Base-by-base conservation (phyloP, 1,140 invertebrate genomes). In the Wasmannia auropunctata region DNA sequence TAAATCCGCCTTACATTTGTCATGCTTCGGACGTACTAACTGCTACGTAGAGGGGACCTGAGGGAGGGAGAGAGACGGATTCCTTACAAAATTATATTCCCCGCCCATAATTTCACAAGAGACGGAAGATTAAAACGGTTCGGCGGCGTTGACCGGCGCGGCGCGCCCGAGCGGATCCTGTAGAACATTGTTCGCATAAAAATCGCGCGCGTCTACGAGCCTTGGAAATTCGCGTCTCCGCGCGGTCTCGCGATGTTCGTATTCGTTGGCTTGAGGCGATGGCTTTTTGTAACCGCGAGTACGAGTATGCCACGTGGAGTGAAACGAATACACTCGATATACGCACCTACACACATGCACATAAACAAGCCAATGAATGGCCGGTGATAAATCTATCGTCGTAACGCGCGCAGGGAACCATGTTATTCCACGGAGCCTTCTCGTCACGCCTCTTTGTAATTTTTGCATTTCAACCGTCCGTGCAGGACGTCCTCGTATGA, bases 351-450 rank as follows among this genome's bases (percentile, higher is more conserved):
- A 14, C n/a, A 56, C 8, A 58, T 37, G 22, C 6, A 76, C 37
- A 65, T 62, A 67, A 84, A 74, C 72, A 43, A 51, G 31, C 46
- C 70, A 79, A 83, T 60, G 63, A 87, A 84, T n/a, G 69, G 51
- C 34, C 19, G 14, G 43, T 70, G 72, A 87, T 88, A 88, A 88
- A 88, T 87, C 70, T 85, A 85, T 87, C 70, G 77, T 69, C 43
- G 67, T 46, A 60, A 58, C 63, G 51, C 25, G 10, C 37, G 31
- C 37, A 31, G 14, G 22, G 69, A 34, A 74, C 51, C 72, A 70
- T 63, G 62, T 76, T 87, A 76, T 76, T 77, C 60, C 31, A 40
- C 49, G 72, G n/a, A n/a, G 43, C 86, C n/a, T 75, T 22, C 37
- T 63, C 51, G 63, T 67, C 34, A 28, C 34, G 14, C 54, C 37